These are phyloP conservation scores for Teleopsis dalmanni DNA, from an alignment of 1,140 invertebrate species.

Conservation along the genomic window DNA sequence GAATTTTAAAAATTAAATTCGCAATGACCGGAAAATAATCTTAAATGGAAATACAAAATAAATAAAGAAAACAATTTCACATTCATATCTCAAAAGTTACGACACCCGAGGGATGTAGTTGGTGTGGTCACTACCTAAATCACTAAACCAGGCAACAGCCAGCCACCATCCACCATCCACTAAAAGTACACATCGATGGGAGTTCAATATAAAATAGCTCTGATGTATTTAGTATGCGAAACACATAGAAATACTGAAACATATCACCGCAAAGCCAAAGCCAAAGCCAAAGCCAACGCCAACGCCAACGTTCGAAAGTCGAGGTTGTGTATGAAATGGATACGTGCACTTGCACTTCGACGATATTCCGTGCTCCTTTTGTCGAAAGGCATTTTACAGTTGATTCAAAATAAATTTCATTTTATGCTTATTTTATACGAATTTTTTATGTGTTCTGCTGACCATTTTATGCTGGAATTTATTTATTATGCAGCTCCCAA, in stretches of 20 bases:
- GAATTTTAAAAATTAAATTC: constrained; percentile 4
- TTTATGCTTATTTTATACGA: constrained; percentile 7
- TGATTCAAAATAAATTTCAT: constrained; percentile 8
- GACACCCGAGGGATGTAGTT: constrained; percentile 14
- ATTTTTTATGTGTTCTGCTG: constrained; percentile 10
- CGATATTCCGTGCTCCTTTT: not conserved
- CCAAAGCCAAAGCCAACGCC: no score
- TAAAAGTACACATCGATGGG: not conserved
- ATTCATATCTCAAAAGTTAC: constrained; percentile 17
- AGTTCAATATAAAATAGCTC: not conserved
- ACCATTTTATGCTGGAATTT: no score
- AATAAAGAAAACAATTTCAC: constrained; percentile 12
- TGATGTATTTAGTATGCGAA: no score
- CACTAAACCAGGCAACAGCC: not conserved
- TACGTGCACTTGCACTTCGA: no score
- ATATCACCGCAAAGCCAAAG: no score
- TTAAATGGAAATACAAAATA: constrained; percentile 1
- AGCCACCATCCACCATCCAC: not conserved
- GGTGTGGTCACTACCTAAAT: constrained; percentile 3
- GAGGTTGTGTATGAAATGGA: no score
- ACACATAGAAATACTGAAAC: no score
- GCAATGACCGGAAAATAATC: not conserved
- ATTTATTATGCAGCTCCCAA: constrained; percentile 2
- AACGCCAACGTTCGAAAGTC: no score
- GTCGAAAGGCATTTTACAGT: constrained; percentile 5